Evolutionary conservation across 2,888 invertebrate species (phyloP).

Genomic region (Platycnemis pennipes): DNA sequence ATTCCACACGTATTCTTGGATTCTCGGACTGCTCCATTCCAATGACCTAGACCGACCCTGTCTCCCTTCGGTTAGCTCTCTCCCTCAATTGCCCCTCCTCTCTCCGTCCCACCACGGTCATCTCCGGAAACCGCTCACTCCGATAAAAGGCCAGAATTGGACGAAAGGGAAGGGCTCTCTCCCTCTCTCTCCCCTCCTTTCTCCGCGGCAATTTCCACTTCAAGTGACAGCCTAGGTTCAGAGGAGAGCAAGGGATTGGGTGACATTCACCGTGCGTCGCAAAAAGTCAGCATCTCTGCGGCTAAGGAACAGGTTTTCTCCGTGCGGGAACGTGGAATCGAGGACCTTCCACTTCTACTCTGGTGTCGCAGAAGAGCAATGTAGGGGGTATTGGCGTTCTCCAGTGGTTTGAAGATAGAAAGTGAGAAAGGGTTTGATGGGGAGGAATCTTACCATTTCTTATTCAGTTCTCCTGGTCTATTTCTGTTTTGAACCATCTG

Average conservation of each 20-base stretch:
- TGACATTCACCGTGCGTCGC: conserved; percentile 48
- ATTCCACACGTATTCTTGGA: background rate
- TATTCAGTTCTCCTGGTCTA: background rate
- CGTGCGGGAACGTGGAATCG: background rate
- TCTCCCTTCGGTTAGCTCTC: background rate
- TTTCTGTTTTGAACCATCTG: background rate
- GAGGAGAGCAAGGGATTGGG: background rate
- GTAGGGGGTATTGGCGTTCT: background rate
- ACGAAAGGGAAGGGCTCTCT: background rate
- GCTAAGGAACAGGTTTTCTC: conserved; percentile 19
- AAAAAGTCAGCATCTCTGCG: conserved; percentile 20
- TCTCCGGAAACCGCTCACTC: conserved; percentile 39
- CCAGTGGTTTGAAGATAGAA: background rate
- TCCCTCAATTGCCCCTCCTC: background rate
- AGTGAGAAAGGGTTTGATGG: background rate
- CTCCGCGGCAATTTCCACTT: conserved; percentile 2
- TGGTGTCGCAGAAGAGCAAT: background rate
- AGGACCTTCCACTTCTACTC: background rate
- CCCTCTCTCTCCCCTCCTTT: background rate
- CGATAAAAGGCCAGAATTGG: conserved; percentile 4
- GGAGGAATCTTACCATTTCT: background rate
- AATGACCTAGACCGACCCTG: background rate
- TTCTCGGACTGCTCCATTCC: background rate
- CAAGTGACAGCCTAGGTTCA: conserved; percentile 14
- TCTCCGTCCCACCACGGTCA: background rate